Conservation (phyloP, 2,113 vertebrate species). For the Ellobius talpinus region DNA sequence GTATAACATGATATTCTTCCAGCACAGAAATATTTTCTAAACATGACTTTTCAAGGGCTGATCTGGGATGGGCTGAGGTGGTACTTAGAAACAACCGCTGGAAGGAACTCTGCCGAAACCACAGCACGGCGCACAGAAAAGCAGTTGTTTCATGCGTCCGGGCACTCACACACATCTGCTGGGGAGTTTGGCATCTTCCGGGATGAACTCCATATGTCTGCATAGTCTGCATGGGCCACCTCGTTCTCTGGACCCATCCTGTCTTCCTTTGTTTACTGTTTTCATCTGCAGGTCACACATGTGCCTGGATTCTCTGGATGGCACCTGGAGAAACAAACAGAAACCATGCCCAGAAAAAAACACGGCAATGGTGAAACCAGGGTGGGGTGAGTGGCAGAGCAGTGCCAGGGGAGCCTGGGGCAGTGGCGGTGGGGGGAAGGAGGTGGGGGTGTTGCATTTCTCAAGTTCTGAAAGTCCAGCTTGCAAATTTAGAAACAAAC, state of each 20-base stretch:
- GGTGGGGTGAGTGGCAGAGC: background rate
- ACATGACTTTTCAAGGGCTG: background rate
- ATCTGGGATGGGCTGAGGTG: conserved; percentile 71
- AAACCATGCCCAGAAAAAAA: conserved; percentile 69
- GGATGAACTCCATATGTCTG: conserved; percentile 88
- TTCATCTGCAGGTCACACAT: background rate
- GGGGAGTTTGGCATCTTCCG: conserved; percentile 70
- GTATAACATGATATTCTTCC: background rate
- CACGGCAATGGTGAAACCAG: conserved; percentile 68
- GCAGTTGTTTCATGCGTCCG: conserved; percentile 78
- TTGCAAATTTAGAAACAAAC: conserved; percentile 56
- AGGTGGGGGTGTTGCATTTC: background rate
- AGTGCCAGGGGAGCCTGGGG: conserved; percentile 49
- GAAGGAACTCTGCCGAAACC: conserved; percentile 79
- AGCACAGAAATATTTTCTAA: background rate
- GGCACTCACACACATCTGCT: conserved; percentile 76
- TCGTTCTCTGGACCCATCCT: conserved; percentile 70
- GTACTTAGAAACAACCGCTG: conserved; percentile 65
- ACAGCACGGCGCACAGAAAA: conserved; percentile 76
- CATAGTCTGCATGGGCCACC: conserved; percentile 25
- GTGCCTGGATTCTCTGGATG: conserved; percentile 73
- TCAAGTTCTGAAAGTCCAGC: conserved; percentile 16
- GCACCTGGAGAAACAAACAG: conserved; percentile 80
- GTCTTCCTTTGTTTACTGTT: conserved; percentile 80
- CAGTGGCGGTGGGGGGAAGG: too few species aligned